Percentiles rank a stretch among this genome's conserved stretches.
Evolutionary conservation across 1,140 invertebrate genomes (phyloP).

Genomic region (Saccostrea cuccullata): DNA sequence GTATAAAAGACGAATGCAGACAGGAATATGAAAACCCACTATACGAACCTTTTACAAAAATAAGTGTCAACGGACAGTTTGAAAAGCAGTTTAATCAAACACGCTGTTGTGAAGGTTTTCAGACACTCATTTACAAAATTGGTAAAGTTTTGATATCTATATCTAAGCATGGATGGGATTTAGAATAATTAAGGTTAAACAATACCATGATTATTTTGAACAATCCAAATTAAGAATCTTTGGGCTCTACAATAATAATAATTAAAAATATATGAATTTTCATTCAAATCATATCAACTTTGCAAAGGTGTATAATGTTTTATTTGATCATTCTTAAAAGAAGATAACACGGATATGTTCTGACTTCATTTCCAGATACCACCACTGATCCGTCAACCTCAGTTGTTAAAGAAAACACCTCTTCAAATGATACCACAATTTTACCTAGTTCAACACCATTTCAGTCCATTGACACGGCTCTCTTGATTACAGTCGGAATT

Average conservation of each 20-base stretch:
- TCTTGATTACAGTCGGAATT: not conserved
- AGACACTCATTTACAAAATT: not conserved
- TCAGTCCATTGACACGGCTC: not conserved
- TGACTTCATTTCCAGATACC: too few species aligned
- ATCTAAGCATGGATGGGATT: not conserved
- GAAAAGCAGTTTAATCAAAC: not conserved
- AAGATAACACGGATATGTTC: too few species aligned
- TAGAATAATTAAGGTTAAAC: too few species aligned
- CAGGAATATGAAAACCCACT: not conserved
- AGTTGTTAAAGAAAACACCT: not conserved
- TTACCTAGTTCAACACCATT: not conserved
- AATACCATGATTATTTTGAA: too few species aligned
- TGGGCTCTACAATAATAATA: too few species aligned
- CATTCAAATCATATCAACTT: too few species aligned
- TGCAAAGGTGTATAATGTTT: too few species aligned
- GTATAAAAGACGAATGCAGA: not conserved
- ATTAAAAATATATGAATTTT: too few species aligned
- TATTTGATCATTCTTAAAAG: too few species aligned
- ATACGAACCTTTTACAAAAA: not conserved
- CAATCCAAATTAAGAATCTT: too few species aligned
- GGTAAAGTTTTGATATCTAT: not conserved
- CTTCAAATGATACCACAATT: not conserved
- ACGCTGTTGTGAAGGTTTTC: not conserved
- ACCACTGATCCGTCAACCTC: not conserved
- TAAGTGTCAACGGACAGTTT: not conserved